Base-by-base conservation (phyloP, 1,140 invertebrate genomes). In the Brachionus plicatilis region DNA sequence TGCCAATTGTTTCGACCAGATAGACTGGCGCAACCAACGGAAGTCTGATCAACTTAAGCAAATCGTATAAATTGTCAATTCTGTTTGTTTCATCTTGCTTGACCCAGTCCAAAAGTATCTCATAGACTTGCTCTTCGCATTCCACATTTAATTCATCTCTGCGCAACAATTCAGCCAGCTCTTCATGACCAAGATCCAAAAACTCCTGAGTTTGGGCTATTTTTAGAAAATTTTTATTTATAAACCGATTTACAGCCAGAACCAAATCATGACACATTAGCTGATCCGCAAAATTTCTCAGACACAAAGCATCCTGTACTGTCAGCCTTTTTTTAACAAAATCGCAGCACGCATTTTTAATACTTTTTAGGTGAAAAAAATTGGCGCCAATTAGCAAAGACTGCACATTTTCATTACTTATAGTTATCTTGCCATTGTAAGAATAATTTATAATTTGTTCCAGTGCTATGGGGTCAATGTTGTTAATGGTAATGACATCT, bases 381-480 rank as follows among this genome's bases (percentile, higher is more conserved):
- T 94, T 94, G 14, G 95, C 93, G n/a, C 94, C 94, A 47, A 95
- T 93, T 92, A 96, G 93, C 2, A 96, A 91, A 86, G 92, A 93
- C 87, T 96, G 94, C 1, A 96, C 94, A 91, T 96, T 96, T 84
- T 91, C 91, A 85, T 92, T 92, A 87, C 93, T 93, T 70, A 96
- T 93, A 45, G 92, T 92, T 37, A 96, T 92, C 85, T 92, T 91
- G 0, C 95, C 95, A 87, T 92, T 94, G 87, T 96, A 96, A 0
- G 94, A 94, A 91, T 94, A 96, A 88, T 95, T 94, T 17, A 96
- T 93, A 37, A 96, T 90, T 7, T 92, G 91, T 90, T 95, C 94
- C 75, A 96, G 88, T 5, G 95, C 94, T 87, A 91, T 91, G 76
- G 94, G 91, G 87, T 95, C 94, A 86, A 95, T 93, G 86, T 93